Base-by-base conservation (phyloP, 30 jellyfish, hydroid and myxozoan species). In the Haliclystus octoradiatus region DNA sequence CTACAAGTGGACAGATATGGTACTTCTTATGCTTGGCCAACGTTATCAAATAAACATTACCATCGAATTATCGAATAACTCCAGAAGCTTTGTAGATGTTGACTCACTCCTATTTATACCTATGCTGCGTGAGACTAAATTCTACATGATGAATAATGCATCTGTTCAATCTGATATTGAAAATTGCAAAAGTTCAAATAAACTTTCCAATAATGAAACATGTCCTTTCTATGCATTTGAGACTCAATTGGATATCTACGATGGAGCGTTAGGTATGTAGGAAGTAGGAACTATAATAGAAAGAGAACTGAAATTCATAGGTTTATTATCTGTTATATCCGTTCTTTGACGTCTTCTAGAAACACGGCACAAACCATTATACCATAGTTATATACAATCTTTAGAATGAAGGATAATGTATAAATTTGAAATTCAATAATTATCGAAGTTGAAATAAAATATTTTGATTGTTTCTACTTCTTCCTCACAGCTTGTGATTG, bases 241-340 rank as follows among this genome's bases (percentile, higher is more conserved):
- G 5, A 62, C 88, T 31, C 69, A 69, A 53, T 26, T 80, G 27
- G 83, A 84, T 34, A 52, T 70, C 22, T 77, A 40, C 76, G 72
- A 84, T 73, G 95, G 95, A 25, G 63, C 95, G 31, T n/a, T 63
- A 40, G 95, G 95, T 84, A 63, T 31, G 69, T 5, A 9, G 40
- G 31, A n/a, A n/a, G n/a, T n/a, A n/a, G n/a, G n/a, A n/a, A n/a
- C n/a, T n/a, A n/a, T n/a, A n/a, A n/a, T n/a, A n/a, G n/a, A n/a
- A n/a, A n/a, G n/a, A n/a, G n/a, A n/a, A n/a, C n/a, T n/a, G n/a
- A n/a, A n/a, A n/a, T n/a, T n/a, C n/a, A n/a, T n/a, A n/a, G n/a
- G n/a, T n/a, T n/a, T n/a, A n/a, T n/a, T n/a, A n/a, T n/a, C n/a
- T n/a, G n/a, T n/a, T n/a, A n/a, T n/a, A n/a, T n/a, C n/a, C n/a